phyloP scores from a whole-genome alignment of 30 jellyfish, hydroid and myxozoan species.

The Hydractinia symbiolongicarpus region DNA sequence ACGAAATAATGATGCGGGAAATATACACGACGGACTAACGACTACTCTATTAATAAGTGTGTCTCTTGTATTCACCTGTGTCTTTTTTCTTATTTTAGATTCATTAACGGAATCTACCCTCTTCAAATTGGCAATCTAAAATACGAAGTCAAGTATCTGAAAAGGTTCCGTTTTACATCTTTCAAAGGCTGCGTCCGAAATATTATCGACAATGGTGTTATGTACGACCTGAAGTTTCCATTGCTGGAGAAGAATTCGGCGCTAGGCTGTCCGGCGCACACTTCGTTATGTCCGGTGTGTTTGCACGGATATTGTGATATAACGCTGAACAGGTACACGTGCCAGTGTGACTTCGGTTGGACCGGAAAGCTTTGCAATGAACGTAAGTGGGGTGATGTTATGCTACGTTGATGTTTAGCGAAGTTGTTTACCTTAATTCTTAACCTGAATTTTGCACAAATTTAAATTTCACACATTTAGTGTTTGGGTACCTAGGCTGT shows the following conservation, averaged over 20 bases:
- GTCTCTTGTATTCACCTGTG: too few species aligned
- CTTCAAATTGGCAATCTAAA: slow-evolving; percentile 91
- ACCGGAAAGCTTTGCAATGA: slow-evolving; percentile 68
- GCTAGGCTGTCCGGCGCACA: slow-evolving; percentile 54
- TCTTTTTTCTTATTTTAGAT: slow-evolving; percentile 37
- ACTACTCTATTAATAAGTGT: too few species aligned
- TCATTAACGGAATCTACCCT: slow-evolving; percentile 91
- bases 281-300: slow-evolving; percentile 72
- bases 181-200: slow-evolving; percentile 86
- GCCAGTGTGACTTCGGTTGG: slow-evolving; percentile 91
- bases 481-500: too few species aligned
- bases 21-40: too few species aligned
- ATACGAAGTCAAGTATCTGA: slow-evolving; percentile 32
- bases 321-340: slow-evolving; percentile 37
- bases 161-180: slow-evolving; percentile 22
- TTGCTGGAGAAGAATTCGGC: slow-evolving; percentile 60
- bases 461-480: too few species aligned
- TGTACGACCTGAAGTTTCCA: slow-evolving; percentile 81
- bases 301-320: slow-evolving; percentile 55
- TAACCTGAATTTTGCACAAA: too few species aligned
- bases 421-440: too few species aligned
- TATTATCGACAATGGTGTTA: slow-evolving; percentile 75
- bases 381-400: slow-evolving; percentile 49
- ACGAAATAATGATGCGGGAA: too few species aligned
- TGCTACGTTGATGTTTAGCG: too few species aligned